Percentiles rank a stretch among this genome's conserved stretches.
Evolutionary conservation across 2,797 vertebrate species (phyloP).

Genomic region (Cuniculus paca): DNA sequence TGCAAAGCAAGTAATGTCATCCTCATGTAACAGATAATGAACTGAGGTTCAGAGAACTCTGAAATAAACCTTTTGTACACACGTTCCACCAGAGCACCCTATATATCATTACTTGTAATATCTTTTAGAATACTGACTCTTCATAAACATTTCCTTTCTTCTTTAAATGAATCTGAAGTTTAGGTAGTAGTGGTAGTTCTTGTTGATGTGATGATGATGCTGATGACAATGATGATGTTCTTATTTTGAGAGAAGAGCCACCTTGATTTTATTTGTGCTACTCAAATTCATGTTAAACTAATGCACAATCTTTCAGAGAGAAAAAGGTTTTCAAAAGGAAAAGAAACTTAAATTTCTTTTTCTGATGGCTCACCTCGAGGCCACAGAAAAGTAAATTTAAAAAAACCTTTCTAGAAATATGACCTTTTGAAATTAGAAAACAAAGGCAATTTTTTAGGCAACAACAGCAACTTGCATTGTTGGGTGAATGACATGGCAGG

Average conservation of each 20-base stretch:
- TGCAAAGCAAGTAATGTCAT: neutral
- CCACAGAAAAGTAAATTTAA: neutral
- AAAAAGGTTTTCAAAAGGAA: slow-evolving; percentile 12
- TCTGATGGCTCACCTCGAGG: slow-evolving; percentile 4
- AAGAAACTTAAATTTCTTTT: neutral
- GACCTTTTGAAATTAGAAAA: slow-evolving; percentile 37
- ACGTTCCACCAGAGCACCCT: neutral
- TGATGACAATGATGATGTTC: neutral
- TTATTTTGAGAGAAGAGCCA: neutral
- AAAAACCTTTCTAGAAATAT: neutral
- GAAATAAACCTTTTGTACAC: neutral
- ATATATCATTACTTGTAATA: neutral
- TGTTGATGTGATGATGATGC: no score
- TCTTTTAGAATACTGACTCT: neutral
- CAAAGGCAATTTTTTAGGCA: neutral
- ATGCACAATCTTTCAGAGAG: slow-evolving; percentile 13
- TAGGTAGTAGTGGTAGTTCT: neutral
- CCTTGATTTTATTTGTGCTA: neutral
- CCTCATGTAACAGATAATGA: neutral
- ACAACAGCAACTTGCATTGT: neutral
- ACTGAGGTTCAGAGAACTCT: neutral
- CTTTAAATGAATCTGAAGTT: neutral
- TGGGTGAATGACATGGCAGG: neutral
- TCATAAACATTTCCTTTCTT: slow-evolving; percentile 1
- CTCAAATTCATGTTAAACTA: slow-evolving; percentile 44